phyloP scores from a whole-genome alignment of 2,888 invertebrate species.

The Halictus ligatus region DNA sequence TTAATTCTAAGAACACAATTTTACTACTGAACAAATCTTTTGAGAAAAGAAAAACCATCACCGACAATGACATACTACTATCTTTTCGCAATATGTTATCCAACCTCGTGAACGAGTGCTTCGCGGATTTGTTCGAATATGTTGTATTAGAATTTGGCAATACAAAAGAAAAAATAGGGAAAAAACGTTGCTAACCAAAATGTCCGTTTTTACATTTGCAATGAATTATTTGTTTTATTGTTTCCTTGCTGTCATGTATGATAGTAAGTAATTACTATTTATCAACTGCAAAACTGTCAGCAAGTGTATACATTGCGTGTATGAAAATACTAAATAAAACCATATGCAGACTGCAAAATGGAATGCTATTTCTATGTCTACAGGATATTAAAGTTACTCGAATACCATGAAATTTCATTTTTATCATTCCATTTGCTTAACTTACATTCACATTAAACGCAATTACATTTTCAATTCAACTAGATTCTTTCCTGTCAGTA shows the following conservation, averaged over 20 bases:
- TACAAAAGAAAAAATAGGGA: background rate
- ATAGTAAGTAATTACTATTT: slow-evolving; percentile 71
- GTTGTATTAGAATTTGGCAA: slow-evolving; percentile 23
- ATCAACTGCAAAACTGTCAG: slow-evolving; percentile 63
- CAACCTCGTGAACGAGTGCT: slow-evolving; percentile 67
- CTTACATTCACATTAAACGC: slow-evolving; percentile 4
- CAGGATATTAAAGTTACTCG: slow-evolving; percentile 17
- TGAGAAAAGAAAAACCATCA: slow-evolving; percentile 11
- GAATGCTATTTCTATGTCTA: slow-evolving; percentile 13
- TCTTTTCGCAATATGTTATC: slow-evolving; percentile 67
- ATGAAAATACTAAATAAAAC: slow-evolving; percentile 75
- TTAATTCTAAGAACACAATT: slow-evolving; percentile 36
- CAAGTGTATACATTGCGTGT: slow-evolving; percentile 67
- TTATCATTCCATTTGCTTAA: background rate
- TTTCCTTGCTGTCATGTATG: slow-evolving; percentile 53
- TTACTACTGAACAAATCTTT: slow-evolving; percentile 47
- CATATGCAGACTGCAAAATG: slow-evolving; percentile 61
- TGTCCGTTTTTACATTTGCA: slow-evolving; percentile 49
- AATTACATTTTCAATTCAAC: background rate
- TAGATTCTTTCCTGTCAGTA: background rate
- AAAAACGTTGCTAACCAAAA: slow-evolving; percentile 28
- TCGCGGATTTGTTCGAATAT: slow-evolving; percentile 54
- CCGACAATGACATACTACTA: slow-evolving; percentile 34
- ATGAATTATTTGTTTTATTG: slow-evolving; percentile 47
- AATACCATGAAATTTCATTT: slow-evolving; percentile 1